These are phyloP conservation scores for Brachypalpus laphriformis DNA, from an alignment of 2,888 invertebrate species.

Conservation along the genomic window DNA sequence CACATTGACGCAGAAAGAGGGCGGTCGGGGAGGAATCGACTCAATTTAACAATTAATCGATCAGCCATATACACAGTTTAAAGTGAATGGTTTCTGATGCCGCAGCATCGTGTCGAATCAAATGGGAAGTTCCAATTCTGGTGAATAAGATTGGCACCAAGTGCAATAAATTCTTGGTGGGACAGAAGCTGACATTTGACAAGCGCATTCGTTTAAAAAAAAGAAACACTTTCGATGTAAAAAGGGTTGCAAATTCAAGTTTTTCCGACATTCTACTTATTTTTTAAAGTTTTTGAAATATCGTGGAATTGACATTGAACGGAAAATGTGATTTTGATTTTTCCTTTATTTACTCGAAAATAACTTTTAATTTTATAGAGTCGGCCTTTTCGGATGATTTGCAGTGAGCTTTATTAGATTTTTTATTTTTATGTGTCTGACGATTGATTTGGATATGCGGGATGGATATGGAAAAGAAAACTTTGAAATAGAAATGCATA, in stretches of 20 bases:
- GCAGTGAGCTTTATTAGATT: not conserved
- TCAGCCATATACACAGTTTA: not conserved
- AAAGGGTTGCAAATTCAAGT: not conserved
- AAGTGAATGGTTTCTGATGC: constrained; percentile 41
- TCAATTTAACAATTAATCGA: constrained; percentile 66
- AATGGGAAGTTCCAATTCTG: constrained; percentile 21
- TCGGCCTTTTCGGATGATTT: not conserved
- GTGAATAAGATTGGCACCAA: constrained; percentile 25
- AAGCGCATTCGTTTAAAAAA: not conserved
- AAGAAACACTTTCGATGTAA: not conserved
- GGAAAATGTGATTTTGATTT: not conserved
- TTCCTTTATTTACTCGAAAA: too few species aligned
- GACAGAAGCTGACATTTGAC: constrained; percentile 28
- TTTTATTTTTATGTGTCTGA: not conserved
- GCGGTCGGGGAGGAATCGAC: not conserved
- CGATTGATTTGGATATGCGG: constrained; percentile 21
- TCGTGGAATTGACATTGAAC: constrained; percentile 21
- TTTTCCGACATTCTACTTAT: constrained; percentile 1
- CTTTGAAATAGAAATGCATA: not conserved
- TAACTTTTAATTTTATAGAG: constrained; percentile 33
- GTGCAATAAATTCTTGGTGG: constrained; percentile 19
- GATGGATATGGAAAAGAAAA: not conserved
- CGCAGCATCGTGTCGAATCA: not conserved
- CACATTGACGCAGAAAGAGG: not conserved
- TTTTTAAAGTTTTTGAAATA: not conserved